Percentiles rank a stretch among this genome's conserved stretches.
These are phyloP conservation scores for Hystrix brachyura DNA, from an alignment of 2,113 vertebrate species.

Conservation along the genomic window DNA sequence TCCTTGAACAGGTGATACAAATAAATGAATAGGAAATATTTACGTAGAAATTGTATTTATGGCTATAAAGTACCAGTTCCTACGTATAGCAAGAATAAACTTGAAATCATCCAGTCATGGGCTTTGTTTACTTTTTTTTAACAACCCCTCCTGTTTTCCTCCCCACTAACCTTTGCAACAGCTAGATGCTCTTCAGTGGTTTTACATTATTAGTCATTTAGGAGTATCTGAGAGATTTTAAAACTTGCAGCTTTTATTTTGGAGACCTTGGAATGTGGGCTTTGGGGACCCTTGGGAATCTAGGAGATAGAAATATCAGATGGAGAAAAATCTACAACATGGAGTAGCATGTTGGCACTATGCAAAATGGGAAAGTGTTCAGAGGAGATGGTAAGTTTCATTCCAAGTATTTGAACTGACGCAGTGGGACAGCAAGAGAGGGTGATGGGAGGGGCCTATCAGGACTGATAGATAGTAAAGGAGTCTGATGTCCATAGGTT, in stretches of 20 bases:
- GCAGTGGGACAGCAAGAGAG: neutral
- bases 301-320: neutral
- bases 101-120: neutral
- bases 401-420: neutral
- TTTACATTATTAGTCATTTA: neutral
- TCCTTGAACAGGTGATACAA: neutral
- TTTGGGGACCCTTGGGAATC: neutral
- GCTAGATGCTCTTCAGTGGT: neutral
- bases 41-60: neutral
- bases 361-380: neutral
- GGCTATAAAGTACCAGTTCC: neutral
- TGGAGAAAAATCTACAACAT: neutral
- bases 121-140: neutral
- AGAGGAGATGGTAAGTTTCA: neutral
- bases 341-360: neutral
- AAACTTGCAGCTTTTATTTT: slow-evolving; percentile 23
- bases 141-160: neutral
- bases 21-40: neutral
- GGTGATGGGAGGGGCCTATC: fast-evolving
- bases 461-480: neutral
- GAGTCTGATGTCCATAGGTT: neutral
- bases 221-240: neutral
- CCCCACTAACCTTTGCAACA: neutral
- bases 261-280: neutral
- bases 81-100: neutral